Evolutionary conservation across 2,888 invertebrate genomes (phyloP).

Genomic region (Mesoligia furuncula): DNA sequence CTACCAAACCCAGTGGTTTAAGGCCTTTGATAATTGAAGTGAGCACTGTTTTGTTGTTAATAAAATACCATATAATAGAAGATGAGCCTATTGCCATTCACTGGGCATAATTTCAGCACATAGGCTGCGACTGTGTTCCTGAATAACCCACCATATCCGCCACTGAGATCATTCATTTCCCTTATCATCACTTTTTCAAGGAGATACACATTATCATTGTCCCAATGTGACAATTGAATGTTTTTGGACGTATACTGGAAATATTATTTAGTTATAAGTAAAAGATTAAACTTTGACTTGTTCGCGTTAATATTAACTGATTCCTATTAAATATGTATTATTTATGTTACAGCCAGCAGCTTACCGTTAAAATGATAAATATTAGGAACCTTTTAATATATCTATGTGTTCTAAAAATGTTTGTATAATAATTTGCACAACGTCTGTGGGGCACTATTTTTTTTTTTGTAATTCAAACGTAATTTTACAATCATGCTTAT

Average conservation of each 20-base stretch:
- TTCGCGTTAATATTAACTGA: not conserved
- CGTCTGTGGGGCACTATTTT: not conserved
- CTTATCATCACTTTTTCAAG: not conserved
- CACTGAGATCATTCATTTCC: conserved; percentile 41
- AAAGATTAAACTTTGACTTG: conserved; percentile 49
- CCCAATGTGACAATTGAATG: not conserved
- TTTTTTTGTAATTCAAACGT: not conserved
- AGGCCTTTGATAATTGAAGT: not conserved
- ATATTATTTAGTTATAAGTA: conserved; percentile 8
- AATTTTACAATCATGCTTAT: not conserved
- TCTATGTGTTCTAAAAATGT: not conserved
- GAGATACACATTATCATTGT: not conserved
- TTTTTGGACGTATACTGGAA: not conserved
- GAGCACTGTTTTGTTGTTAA: not conserved
- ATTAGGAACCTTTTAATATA: not conserved
- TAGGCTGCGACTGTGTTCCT: not conserved
- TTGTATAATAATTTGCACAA: not conserved
- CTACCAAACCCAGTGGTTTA: not conserved
- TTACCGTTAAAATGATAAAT: not conserved
- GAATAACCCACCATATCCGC: conserved; percentile 26
- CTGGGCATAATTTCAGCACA: not conserved
- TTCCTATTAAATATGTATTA: not conserved
- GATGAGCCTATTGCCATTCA: conserved; percentile 5
- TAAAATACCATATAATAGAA: not conserved
- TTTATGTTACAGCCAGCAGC: conserved; percentile 8